Evolutionary conservation across 2,113 vertebrate genomes (phyloP), one percentile per base, ranked within the genome.

Genomic region (Mola mola): DNA sequence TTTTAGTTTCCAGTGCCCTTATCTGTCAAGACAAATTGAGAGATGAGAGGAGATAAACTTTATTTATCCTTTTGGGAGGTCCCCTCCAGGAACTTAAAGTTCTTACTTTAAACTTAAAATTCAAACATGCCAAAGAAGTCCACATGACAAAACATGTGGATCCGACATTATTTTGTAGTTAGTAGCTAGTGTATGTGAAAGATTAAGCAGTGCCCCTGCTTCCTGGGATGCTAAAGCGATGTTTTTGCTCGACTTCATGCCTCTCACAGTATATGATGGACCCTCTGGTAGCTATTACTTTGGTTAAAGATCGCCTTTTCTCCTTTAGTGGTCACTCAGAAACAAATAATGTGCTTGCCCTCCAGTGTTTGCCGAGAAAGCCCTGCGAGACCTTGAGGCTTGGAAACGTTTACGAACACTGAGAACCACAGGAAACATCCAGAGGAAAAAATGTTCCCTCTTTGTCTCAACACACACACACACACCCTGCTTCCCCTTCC

Each of bases 361-460:
- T 72, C 55, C 50, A 63, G 72, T 68, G 49, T 78, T 84, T 82
- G 72, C 41, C 5, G 20, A 67, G 6, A 70, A 59, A 4, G 31
- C 66, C 66, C 55, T 17, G 66, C 5, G 82, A 78, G 79, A 87
- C 72, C 74, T 68, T 26, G 62, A 73, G 71, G 77, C 69, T 88
- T 89, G 86, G 83, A 89, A 87, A 68, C 64, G 28, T 91, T 89
- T 89, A 81, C 48, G 62, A 80, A 82, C 59, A 20, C 47, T 68
- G 60, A 12, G 49, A 83, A 72, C 71, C 80, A 66, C 81, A 88
- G 79, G 87, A 90, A 90, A 82, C 63, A 70, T 75, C 58, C 42
- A 79, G 66, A 84, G 69, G 72, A 83, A 80, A 83, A 80, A 86
- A 68, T 17, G 22, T 34, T 48, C 59, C 29, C 75, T 49, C 51